Evolutionary conservation across 2,888 invertebrate genomes (phyloP), one percentile per base, ranked within the genome.

Genomic region (Lasiommata megera): DNA sequence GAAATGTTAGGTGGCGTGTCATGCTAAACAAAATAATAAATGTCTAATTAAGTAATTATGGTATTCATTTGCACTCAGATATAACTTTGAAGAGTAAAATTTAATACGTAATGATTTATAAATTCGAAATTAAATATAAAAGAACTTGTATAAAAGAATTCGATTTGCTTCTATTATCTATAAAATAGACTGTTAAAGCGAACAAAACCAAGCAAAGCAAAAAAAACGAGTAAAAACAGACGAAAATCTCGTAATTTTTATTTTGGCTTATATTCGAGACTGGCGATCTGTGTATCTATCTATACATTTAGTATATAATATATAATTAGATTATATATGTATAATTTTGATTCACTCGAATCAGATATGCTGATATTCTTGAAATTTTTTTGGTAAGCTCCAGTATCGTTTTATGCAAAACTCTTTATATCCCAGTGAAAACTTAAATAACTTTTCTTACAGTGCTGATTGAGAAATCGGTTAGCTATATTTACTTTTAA

Each of bases 401-500:
- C 12, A 44, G 29, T 29, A 7, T 41, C n/a, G 3, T 23, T n/a
- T 7, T 47, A 34, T 47, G 18, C n/a, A 34, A 36, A 28, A 16
- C 12, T 23, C 37, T 37, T 44, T 59, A 52, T 17, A 55, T 23
- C 16, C 46, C 7, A 31, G 46, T 51, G 52, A 52, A 55, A 58
- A 54, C 51, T 40, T 12, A 29, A 55, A 55, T 53, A 58, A 40
- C 40, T 34, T 47, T 53, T 44, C 46, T 28, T 57, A 50, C 34
- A 52, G 46, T 60, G 51, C 29, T 51, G 54, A 38, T 48, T 48
- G 47, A 55, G 34, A 57, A 67, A 66, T 67, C 16, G 56, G 64
- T 65, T 60, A 34, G 54, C 48, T 68, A 66, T 63, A 56, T 66
- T 58, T 63, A 66, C 18, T 47, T 6, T 31, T 44, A n/a, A n/a